Evolutionary conservation across 1,140 invertebrate species (phyloP), one percentile per base, ranked within the genome.

Genomic region (Chionoecetes opilio): DNA sequence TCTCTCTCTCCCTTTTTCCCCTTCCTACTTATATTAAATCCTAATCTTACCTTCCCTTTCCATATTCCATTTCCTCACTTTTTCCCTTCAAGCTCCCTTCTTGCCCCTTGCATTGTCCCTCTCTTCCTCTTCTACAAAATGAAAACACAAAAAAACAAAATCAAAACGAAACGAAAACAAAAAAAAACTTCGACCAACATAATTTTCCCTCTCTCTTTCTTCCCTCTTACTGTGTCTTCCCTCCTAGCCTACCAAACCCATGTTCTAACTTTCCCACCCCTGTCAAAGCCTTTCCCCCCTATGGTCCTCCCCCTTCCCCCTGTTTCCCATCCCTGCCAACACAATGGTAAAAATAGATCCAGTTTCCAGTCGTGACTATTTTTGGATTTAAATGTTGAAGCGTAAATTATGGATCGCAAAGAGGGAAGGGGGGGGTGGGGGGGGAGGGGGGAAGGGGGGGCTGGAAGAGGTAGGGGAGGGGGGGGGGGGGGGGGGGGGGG

Each of bases 371-470:
- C n/a, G 21, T n/a, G 1, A 8, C 63, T 75, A 75, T 75, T 75
- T 75, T 21, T 75, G n/a, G 63, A 75, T 75, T 26, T 75, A 21
- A 21, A 75, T 11, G 21, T 26, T 75, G 21, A n/a, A 75, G 63
- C 63, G 63, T 75, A 75, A 75, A 75, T 75, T 75, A n/a, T n/a
- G n/a, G 63, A 75, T 75, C 63, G n/a, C 63, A 8, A n/a, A 75
- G n/a, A 75, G 53, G 2, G 9, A 75, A 21, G 21, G 21, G 41
- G 14, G 41, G 14, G 41, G 14, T 5, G 26, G 53, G 26, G 53
- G 26, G 53, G n/a, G 63, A 75, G 63, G n/a, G 63, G n/a, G 63
- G n/a, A 8, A 75, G 21, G 8, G 21, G 8, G 21, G 8, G 6
- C 26, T 5, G 2, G 63, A 26, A 75, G 1, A n/a, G 63, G n/a